Percentiles rank a stretch among this genome's conserved stretches.
phyloP scores from a whole-genome alignment of 2,888 invertebrate genomes.

The Hemistola chrysoprasaria region DNA sequence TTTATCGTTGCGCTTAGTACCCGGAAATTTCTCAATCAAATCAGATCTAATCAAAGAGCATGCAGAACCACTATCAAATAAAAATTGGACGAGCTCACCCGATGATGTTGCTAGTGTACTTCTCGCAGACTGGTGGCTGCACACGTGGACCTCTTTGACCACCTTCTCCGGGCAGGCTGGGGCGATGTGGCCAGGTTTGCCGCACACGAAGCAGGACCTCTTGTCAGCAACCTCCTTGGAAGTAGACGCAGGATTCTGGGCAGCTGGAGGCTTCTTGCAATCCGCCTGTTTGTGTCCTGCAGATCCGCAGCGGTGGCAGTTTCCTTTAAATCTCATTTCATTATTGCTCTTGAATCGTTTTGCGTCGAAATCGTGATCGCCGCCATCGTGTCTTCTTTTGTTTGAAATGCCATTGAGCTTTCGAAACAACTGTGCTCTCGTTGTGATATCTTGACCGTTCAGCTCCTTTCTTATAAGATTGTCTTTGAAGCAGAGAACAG shows the following conservation, averaged over 20 bases:
- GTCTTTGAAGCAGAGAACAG: neutral
- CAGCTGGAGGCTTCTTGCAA: too few species aligned
- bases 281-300: too few species aligned
- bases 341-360: too few species aligned
- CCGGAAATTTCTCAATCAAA: too few species aligned
- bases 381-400: neutral
- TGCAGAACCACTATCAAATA: conserved; percentile 1
- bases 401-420: neutral
- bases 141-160: neutral
- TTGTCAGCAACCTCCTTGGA: too few species aligned
- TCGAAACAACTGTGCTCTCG: neutral
- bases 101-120: neutral
- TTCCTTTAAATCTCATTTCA: too few species aligned
- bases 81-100: neutral
- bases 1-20: too few species aligned
- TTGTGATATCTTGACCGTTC: neutral
- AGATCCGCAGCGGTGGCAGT: too few species aligned
- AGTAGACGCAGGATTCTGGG: too few species aligned
- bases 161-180: neutral
- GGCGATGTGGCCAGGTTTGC: neutral
- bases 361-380: too few species aligned
- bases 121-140: neutral
- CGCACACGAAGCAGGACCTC: too few species aligned
- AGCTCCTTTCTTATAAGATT: neutral
- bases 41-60: neutral